Base-by-base conservation (phyloP, 2,113 vertebrate genomes). In the Collichthys lucidus region DNA sequence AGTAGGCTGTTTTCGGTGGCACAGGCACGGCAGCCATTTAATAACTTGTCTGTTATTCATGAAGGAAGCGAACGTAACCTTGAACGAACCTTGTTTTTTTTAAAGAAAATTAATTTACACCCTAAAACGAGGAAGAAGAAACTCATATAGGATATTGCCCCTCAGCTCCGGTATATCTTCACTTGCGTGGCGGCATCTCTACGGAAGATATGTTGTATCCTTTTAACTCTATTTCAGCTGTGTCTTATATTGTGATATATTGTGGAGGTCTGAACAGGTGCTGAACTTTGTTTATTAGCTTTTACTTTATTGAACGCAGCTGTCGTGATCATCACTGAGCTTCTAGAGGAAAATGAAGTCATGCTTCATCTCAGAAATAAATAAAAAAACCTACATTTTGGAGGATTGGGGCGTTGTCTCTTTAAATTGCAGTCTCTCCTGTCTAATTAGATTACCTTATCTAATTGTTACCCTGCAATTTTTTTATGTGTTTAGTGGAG, bases 1-100 rank as follows among this genome's bases (percentile, higher is more conserved):
- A 86, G 67, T 61, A 24, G 71, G 73, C 72, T 79, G 42, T 67
- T 88, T 84, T 88, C 75, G 64, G 83, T 73, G 57, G 77, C 77
- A 31, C 59, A 69, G 49, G 67, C 81, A 74, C 29, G 15, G 47
- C 82, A 68, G 71, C 24, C 80, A 56, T 87, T 90, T 89, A 87
- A 88, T 90, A 91, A 89, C 75, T 14, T 84, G 80, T 83, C 85
- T 84, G 86, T 88, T 83, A 81, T 86, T 88, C 79, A 79, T 67
- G 24, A 76, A 69, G 77, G 82, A 49, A 61, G 77, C 17, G n/a
- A 64, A 15, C 17, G 7, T 90, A 88, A 92, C 88, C 86, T 87
- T 92, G 80, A 74, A 77, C 31, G 88, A 86, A 84, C 74, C 69
- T 74, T 77, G 65, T 79, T 26, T 26, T 26, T 87, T 88, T 83